Percentiles rank a stretch among this genome's conserved stretches.
Conservation (phyloP, 2,888 invertebrate species). For the Apodemia mormo region DNA sequence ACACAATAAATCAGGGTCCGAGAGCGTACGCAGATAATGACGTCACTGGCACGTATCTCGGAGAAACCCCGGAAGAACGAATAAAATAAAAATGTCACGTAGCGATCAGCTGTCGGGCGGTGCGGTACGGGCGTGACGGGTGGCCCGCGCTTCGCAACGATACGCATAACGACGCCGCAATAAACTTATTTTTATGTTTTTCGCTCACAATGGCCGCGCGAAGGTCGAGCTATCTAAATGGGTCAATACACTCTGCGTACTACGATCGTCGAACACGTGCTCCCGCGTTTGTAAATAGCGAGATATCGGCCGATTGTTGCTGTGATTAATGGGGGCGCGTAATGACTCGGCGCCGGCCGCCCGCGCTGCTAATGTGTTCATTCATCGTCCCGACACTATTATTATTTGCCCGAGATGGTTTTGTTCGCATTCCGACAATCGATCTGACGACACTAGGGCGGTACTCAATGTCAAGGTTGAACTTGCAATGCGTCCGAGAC, state of each 20-base stretch:
- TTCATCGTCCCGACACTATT: constrained; percentile 77
- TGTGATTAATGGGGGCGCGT: constrained; percentile 81
- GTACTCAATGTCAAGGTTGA: constrained; percentile 78
- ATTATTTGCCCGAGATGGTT: constrained; percentile 74
- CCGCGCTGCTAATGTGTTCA: constrained; percentile 74
- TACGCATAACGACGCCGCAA: constrained; percentile 81
- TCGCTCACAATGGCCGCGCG: constrained; percentile 82
- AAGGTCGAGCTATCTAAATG: constrained; percentile 82
- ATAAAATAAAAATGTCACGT: constrained; percentile 82
- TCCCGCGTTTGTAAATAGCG: constrained; percentile 81
- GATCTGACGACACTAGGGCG: constrained; percentile 72
- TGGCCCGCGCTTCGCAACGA: constrained; percentile 58
- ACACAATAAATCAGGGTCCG: constrained; percentile 74
- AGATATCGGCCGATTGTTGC: constrained; percentile 82
- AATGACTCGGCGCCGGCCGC: constrained; percentile 71
- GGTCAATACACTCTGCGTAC: constrained; percentile 81
- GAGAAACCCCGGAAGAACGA: constrained; percentile 80
- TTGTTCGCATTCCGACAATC: constrained; percentile 65
- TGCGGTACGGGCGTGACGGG: constrained; percentile 60
- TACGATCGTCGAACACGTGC: constrained; percentile 79
- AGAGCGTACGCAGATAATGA: constrained; percentile 72
- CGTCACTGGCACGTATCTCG: constrained; percentile 79
- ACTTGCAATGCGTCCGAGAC: constrained; percentile 65
- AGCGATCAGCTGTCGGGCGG: constrained; percentile 79
- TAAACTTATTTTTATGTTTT: constrained; percentile 83